A percentile compares a stretch with the other conserved stretches of the same genome.
These are phyloP conservation scores for Ridgeia piscesae DNA, from an alignment of 1,140 invertebrate genomes.

Conservation along the genomic window DNA sequence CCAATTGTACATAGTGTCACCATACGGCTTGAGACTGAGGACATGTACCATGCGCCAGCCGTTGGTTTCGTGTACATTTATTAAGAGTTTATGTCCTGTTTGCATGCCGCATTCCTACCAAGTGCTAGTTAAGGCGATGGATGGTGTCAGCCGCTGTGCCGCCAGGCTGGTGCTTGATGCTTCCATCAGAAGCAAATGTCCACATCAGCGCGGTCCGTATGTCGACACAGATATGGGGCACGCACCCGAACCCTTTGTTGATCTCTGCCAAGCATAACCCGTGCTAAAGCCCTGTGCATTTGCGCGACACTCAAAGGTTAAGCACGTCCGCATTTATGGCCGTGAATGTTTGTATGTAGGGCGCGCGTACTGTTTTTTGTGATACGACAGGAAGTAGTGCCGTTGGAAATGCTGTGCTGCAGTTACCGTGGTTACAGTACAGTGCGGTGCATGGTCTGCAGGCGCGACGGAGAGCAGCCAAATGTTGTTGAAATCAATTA, in stretches of 20 bases:
- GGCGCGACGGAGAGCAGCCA: background rate
- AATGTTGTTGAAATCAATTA: background rate
- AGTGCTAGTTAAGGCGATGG: background rate
- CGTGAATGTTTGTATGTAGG: background rate
- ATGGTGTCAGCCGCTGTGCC: background rate
- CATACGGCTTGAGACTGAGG: background rate
- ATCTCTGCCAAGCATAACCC: background rate
- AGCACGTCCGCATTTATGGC: background rate
- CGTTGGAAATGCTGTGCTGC: background rate
- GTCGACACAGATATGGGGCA: background rate
- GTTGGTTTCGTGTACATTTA: background rate
- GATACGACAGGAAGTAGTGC: background rate
- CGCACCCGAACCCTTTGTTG: background rate
- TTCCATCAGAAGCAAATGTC: background rate
- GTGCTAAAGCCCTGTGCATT: background rate
- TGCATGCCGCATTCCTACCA: background rate
- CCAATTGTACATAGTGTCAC: background rate
- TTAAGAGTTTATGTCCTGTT: background rate
- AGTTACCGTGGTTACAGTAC: background rate
- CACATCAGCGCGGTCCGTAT: no score
- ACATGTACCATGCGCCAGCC: background rate
- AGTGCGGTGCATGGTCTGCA: background rate
- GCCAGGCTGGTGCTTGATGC: background rate
- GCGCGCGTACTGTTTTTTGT: background rate
- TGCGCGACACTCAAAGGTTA: background rate